Evolutionary conservation across 2,797 vertebrate genomes (phyloP), one percentile per base, ranked within the genome.

Genomic region (Craterocephalus amniculus): DNA sequence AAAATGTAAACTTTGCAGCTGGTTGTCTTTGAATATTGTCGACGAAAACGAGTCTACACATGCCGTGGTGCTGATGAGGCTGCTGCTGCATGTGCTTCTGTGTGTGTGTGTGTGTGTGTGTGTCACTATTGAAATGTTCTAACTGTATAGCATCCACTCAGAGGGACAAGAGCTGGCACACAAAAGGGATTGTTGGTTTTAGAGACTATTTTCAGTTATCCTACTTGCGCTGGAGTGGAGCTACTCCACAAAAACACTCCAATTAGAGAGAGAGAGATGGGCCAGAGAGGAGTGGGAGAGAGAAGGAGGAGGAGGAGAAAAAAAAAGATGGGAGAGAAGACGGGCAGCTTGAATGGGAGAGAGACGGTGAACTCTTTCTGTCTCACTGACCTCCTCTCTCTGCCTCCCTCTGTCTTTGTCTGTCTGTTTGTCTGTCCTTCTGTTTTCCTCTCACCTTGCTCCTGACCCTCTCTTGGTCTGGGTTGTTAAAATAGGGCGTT

Each of bases 161-260:
- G 67, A 89, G 83, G 82, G 80, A 90, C 86, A 90, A 90, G 89
- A 89, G 89, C 86, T 76, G 82, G 79, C 87, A 86, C 83, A 91
- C 87, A 91, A 89, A 91, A 89, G 85, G 85, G 87, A 91, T 89
- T 94, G 92, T 95, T 94, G 94, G 95, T 96, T 95, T 95, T 94
- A 94, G 91, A 95, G 95, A 95, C 96, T 96, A 95, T 97, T 96
- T 96, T 95, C 95, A 95, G 94, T 91, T 95, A 94, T 95, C 94
- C 95, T 95, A 94, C 95, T 94, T 87, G 94, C 92, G 94, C 94
- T 93, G 94, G 92, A 95, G 95, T 94, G 93, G 90, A 95, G 95
- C 95, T 96, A 95, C 96, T 97, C 94, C 94, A 96, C 95, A 97
- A 96, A 98, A 98, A 98, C 95, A 96, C 95, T 96, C 97, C 96